These are phyloP conservation scores for Perca flavescens DNA, from an alignment of 2,113 vertebrate genomes.

Conservation along the genomic window DNA sequence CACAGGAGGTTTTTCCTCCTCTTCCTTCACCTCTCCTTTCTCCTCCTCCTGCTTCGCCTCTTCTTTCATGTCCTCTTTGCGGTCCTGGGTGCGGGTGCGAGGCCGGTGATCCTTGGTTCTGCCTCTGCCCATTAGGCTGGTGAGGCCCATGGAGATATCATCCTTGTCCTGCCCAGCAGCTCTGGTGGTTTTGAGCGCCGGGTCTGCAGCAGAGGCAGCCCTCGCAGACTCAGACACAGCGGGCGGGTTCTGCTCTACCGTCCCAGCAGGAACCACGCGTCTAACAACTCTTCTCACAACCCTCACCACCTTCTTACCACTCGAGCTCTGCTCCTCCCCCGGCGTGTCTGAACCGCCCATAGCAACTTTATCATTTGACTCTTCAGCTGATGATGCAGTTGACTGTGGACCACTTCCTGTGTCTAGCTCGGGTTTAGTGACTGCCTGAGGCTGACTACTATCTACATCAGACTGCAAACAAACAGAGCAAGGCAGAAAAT, in stretches of 20 bases:
- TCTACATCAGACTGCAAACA: slow-evolving; percentile 81
- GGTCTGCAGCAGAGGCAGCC: slow-evolving; percentile 35
- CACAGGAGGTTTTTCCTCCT: slow-evolving; percentile 18
- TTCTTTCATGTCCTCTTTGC: slow-evolving; percentile 70
- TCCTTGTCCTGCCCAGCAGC: slow-evolving; percentile 81
- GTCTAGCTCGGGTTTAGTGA: slow-evolving; percentile 52
- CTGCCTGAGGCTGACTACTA: slow-evolving; percentile 63
- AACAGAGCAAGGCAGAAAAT: slow-evolving; percentile 39
- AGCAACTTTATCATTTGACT: slow-evolving; percentile 36
- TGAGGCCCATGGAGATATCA: slow-evolving; percentile 91
- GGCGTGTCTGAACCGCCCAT: slow-evolving; percentile 65
- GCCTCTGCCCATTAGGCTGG: slow-evolving; percentile 92
- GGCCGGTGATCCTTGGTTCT: slow-evolving; percentile 90
- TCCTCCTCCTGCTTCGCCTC: slow-evolving; percentile 56
- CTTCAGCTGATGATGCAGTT: slow-evolving; percentile 47
- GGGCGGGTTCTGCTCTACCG: slow-evolving; percentile 70
- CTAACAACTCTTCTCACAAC: slow-evolving; percentile 88
- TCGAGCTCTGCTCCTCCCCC: slow-evolving; percentile 75
- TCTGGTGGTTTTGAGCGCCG: slow-evolving; percentile 44
- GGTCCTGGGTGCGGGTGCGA: slow-evolving; percentile 80
- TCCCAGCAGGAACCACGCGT: slow-evolving; percentile 84
- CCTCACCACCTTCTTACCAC: slow-evolving; percentile 85
- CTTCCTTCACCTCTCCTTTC: slow-evolving; percentile 48
- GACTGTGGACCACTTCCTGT: slow-evolving; percentile 50
- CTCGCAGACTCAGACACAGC: slow-evolving; percentile 35